phyloP scores from a whole-genome alignment of 2,888 invertebrate species.

The Pachliopta kotzebuea region DNA sequence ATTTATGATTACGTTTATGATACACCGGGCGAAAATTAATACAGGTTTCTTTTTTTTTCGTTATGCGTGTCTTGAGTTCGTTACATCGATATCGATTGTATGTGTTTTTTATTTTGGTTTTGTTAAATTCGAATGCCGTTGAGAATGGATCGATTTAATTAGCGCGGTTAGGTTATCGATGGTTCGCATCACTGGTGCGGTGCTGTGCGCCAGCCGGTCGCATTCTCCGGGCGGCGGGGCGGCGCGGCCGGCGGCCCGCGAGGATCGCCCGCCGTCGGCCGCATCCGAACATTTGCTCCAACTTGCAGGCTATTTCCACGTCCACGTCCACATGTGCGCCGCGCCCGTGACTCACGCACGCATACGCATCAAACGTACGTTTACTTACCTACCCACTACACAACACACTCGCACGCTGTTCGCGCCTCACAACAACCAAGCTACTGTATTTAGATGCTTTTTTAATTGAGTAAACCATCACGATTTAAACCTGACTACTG shows the following conservation, averaged over 20 bases:
- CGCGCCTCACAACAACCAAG: slow-evolving; percentile 40
- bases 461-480: too few relatives aligned
- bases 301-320: slow-evolving; percentile 70
- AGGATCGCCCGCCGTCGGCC: slow-evolving; percentile 57
- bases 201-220: slow-evolving; percentile 76
- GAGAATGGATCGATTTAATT: slow-evolving; percentile 29
- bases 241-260: slow-evolving; percentile 65
- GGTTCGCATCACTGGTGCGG: slow-evolving; percentile 61
- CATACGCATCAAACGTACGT: slow-evolving; percentile 59
- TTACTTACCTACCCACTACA: too few relatives aligned
- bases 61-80: neutral
- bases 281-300: slow-evolving; percentile 68
- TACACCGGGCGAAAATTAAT: too few relatives aligned
- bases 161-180: slow-evolving; percentile 43
- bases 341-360: slow-evolving; percentile 72
- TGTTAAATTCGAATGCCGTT: slow-evolving; percentile 6
- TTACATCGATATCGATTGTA: slow-evolving; percentile 5
- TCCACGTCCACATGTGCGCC: slow-evolving; percentile 71
- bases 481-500: too few relatives aligned
- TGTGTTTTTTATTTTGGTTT: neutral
- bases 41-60: neutral
- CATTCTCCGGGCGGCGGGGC: slow-evolving; percentile 67
- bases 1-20: too few relatives aligned
- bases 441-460: slow-evolving; percentile 50
- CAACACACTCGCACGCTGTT: slow-evolving; percentile 55